Base-by-base conservation (phyloP, 2,797 vertebrate genomes). In the Amblyopsis hoosieri region DNA sequence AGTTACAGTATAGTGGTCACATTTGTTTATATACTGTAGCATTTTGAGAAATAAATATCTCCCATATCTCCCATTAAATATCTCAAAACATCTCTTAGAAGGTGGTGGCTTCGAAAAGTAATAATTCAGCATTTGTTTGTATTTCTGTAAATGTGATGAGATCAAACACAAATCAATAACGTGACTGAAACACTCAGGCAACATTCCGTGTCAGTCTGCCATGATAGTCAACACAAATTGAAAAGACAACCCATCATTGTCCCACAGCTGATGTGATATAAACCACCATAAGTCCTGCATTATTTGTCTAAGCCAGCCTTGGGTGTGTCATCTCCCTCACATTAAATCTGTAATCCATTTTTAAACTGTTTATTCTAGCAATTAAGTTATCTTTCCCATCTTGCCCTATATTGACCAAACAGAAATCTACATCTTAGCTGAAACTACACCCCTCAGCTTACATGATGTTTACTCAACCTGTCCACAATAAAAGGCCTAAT, bases 401-500 rank as follows among this genome's bases (percentile, higher is more conserved):
- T 29, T 29, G 23, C 23, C 23, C 53, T 59, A 33, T 56, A 19
- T 69, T 69, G 42, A 53, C 67, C 63, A 69, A 76, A 85, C 45
- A 46, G n/a, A 2, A 52, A 29, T 10, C 57, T 67, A 64, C 74
- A 64, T 12, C 66, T 69, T 62, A 65, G 58, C 29, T 6, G 48
- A 31, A 59, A 29, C 76, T 80, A 67, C 75, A 81, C 68, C 79
- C 68, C 49, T 0, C 2, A 15, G 55, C 37, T 75, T 54, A 72
- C 60, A 53, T 60, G 37, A 23, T 88, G 47, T 83, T 84, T 80
- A 68, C 79, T 55, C 37, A 42, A 46, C 59, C 45, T 50, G 73
- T 79, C 73, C 55, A 15, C 29, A 37, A 60, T 51, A 73, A 71
- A 59, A 17, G 29, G 23, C 3, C 66, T 50, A 59, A 9, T 15